Conservation (phyloP, 1,140 invertebrate species). For the Phenacoccus solenopsis region DNA sequence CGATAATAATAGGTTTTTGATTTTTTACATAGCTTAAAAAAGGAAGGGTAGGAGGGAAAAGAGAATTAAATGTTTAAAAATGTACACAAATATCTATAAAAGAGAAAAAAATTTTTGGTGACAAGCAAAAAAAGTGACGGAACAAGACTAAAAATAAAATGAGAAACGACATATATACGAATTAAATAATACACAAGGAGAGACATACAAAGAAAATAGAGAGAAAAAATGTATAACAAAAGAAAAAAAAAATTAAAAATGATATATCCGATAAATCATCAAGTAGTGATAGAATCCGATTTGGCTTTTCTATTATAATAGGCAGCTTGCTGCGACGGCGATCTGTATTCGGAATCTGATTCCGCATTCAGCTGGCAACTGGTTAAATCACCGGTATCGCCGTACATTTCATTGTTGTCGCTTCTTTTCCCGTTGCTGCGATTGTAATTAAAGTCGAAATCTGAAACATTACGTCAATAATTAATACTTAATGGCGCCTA, state of each 20-base stretch:
- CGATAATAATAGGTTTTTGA: not conserved
- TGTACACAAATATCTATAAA: too few relatives aligned
- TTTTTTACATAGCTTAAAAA: not conserved
- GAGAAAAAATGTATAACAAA: not conserved
- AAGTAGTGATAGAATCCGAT: not conserved
- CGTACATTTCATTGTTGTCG: not conserved
- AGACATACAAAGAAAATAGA: not conserved
- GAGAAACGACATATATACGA: not conserved
- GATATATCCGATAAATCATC: not conserved
- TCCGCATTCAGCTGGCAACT: not conserved
- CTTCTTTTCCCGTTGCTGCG: not conserved
- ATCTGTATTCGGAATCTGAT: not conserved
- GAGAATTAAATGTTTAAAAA: not conserved
- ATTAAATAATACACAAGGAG: not conserved
- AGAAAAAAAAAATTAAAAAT: not conserved
- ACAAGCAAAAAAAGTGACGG: not conserved
- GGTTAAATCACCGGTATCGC: not conserved
- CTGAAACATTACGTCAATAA: not conserved
- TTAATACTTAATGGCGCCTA: not conserved
- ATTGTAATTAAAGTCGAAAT: conserved; percentile 3
- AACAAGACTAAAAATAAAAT: not conserved
- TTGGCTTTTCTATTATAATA: not conserved
- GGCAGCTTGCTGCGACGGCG: not conserved
- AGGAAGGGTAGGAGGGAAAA: not conserved
- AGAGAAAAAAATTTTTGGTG: not conserved